Conservation (phyloP, 1,140 invertebrate species). For the Centruroides vittatus region DNA sequence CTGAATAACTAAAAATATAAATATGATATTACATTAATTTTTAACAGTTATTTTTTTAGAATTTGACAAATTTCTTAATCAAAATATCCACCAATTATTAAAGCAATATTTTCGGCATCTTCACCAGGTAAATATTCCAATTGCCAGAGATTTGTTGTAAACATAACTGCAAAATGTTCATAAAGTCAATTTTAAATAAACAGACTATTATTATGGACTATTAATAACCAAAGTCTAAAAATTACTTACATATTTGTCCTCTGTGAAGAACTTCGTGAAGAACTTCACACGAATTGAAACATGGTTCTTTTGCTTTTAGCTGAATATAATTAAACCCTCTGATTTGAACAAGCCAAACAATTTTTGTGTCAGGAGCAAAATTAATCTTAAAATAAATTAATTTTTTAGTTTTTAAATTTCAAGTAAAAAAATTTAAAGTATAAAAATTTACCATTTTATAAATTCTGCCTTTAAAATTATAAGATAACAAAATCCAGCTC, state of each 20-base stretch:
- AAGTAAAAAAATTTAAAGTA: too few relatives aligned
- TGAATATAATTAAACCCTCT: conserved; percentile 48
- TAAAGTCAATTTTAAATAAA: background rate
- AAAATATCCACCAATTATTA: conserved; percentile 55
- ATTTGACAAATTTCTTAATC: too few relatives aligned
- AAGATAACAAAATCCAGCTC: conserved; percentile 65
- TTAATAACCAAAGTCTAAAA: background rate
- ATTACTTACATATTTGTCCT: conserved; percentile 47
- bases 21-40: too few relatives aligned
- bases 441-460: conserved; percentile 42
- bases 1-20: too few relatives aligned
- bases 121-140: conserved; percentile 56
- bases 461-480: conserved; percentile 52
- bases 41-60: too few relatives aligned
- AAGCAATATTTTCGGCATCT: conserved; percentile 50
- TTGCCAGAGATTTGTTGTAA: conserved; percentile 56
- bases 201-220: too few relatives aligned
- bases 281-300: conserved; percentile 47
- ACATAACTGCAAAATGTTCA: conserved; percentile 40
- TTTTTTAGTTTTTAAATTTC: background rate
- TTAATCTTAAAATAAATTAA: conserved; percentile 36
- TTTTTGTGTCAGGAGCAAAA: conserved; percentile 35
- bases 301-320: conserved; percentile 49
- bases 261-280: conserved; percentile 46
- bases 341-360: conserved; percentile 57